A percentile compares a stretch with the other conserved stretches of the same genome.
These are phyloP conservation scores for Octomys mimax DNA, from an alignment of 2,797 vertebrate species.

Conservation along the genomic window DNA sequence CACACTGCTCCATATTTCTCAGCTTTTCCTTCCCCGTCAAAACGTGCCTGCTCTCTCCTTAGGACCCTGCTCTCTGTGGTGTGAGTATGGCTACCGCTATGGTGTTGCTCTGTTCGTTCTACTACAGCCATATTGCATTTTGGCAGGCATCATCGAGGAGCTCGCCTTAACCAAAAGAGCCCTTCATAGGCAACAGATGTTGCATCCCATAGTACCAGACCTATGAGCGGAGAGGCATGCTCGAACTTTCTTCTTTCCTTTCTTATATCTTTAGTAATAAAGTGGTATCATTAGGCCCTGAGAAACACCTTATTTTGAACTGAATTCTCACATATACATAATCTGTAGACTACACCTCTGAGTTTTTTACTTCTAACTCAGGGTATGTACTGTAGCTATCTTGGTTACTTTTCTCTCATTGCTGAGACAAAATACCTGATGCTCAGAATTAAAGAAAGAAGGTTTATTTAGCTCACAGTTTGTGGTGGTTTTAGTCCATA, in stretches of 20 bases:
- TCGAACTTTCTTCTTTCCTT: not conserved
- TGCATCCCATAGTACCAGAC: not conserved
- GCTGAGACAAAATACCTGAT: no score
- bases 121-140: not conserved
- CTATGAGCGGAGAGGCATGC: not conserved
- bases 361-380: slow-evolving; percentile 12
- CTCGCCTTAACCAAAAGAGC: not conserved
- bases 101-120: not conserved
- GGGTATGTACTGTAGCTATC: not conserved
- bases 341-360: not conserved
- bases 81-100: not conserved
- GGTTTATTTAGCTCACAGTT: no score
- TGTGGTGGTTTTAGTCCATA: no score
- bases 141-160: slow-evolving; percentile 12
- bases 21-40: not conserved
- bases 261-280: slow-evolving; percentile 27
- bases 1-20: not conserved
- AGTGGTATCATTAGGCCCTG: not conserved
- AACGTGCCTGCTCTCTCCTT: slow-evolving; percentile 10
- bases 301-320: slow-evolving; percentile 54
- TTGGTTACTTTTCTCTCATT: no score
- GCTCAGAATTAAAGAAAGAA: no score
- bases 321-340: slow-evolving; percentile 15
- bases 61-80: not conserved
- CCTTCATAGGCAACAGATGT: not conserved